Evolutionary conservation across 2,113 vertebrate species (phyloP), one percentile per base, ranked within the genome.

Genomic region (Silurus meridionalis): DNA sequence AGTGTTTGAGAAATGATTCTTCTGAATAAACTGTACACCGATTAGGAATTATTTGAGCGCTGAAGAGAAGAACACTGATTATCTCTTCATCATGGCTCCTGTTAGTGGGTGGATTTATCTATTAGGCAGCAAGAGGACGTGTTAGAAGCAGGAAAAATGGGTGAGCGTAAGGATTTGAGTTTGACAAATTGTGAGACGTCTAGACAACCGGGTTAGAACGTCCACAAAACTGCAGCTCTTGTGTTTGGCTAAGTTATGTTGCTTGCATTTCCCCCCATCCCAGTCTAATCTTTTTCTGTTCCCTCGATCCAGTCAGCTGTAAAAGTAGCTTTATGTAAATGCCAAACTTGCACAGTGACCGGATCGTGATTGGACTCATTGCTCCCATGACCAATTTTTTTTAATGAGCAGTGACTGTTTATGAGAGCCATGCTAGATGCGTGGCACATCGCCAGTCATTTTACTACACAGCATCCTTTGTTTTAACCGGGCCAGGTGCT

Each of bases 401-500:
- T 52, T 8, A 2, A 66, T 78, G 69, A 82, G 28, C 48, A 25
- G 58, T 82, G 57, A 63, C 69, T 46, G 17, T 48, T 57, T 88
- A 57, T 91, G 91, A 90, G 90, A 90, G 89, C 86, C 80, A 74
- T 82, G 79, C 88, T 90, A 91, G 93, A 91, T 86, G 88, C 82
- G n/a, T 80, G 90, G 91, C 92, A 92, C 91, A 92, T 72, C 82
- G 67, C 82, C 88, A 88, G 89, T 91, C 87, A 83, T 57, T 89
- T 90, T 88, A 90, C 50, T 66, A 81, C 89, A 90, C 88, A 87
- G 88, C 90, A 87, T 83, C 84, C 87, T 88, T 82, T 92, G 82
- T 90, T 87, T 28, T 48, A 23, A 15, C 2, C 2, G 46, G 37
- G 46, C 28, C 60, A 3, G 23, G 7, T 58, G 77, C 78, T 71